These are phyloP conservation scores for Microtus montanus DNA, from an alignment of 2,113 vertebrate species.

Conservation along the genomic window DNA sequence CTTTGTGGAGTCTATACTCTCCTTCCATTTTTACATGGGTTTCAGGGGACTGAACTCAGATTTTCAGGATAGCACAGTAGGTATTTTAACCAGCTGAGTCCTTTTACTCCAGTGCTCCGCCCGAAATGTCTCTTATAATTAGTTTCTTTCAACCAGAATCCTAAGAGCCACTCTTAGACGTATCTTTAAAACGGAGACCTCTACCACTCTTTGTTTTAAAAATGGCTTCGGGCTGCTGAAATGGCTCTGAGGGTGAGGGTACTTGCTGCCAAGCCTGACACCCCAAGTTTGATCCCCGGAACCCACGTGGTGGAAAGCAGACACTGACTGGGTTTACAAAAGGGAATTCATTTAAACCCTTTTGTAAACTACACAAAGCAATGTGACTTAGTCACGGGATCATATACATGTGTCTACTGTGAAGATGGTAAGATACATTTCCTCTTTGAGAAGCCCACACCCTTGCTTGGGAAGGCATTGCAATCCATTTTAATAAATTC, in stretches of 20 bases:
- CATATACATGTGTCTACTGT: neutral
- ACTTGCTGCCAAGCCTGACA: neutral
- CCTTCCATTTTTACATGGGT: neutral
- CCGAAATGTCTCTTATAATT: neutral
- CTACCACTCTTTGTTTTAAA: neutral
- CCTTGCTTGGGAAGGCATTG: too few relatives aligned
- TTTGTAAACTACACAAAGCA: neutral
- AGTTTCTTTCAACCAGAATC: neutral
- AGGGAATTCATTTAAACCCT: neutral
- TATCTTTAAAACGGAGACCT: neutral
- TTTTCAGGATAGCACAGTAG: neutral
- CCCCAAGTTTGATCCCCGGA: neutral
- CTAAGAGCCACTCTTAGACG: rapidly evolving
- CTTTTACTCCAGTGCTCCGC: rapidly evolving
- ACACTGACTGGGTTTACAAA: neutral
- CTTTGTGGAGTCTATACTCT: neutral
- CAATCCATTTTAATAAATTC: neutral
- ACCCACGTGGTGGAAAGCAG: neutral
- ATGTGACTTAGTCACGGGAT: neutral
- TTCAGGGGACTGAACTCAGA: neutral
- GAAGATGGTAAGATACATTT: neutral
- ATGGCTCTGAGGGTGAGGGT: neutral
- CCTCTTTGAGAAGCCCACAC: neutral
- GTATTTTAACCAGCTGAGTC: neutral
- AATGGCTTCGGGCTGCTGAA: neutral